A percentile compares a stretch with the other conserved stretches of the same genome.
These are phyloP conservation scores for Ferdinandea cuprea DNA, from an alignment of 2,888 invertebrate species.

Conservation along the genomic window DNA sequence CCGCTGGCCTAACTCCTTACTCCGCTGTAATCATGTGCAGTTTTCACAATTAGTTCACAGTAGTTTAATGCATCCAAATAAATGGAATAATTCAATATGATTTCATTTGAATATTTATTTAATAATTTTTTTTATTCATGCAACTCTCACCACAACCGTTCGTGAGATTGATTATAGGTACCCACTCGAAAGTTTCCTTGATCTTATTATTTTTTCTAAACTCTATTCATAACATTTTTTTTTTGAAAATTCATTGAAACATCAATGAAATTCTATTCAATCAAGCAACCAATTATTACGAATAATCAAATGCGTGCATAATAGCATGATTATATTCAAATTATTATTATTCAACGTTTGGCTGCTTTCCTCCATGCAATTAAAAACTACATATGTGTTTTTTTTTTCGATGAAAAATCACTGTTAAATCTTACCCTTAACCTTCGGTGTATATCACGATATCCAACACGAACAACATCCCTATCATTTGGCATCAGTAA, in stretches of 20 bases:
- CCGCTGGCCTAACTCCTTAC: no score
- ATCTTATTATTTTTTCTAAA: constrained; percentile 14
- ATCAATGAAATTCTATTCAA: constrained; percentile 49
- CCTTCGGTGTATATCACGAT: constrained; percentile 92
- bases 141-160: no score
- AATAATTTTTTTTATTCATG: no score
- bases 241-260: constrained; percentile 7
- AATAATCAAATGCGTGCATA: constrained; percentile 47
- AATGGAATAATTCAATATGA: no score
- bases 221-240: not conserved
- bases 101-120: no score
- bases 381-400: not conserved
- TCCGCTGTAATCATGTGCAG: no score
- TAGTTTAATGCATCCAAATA: no score
- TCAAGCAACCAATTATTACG: constrained; percentile 45
- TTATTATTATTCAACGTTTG: constrained; percentile 27
- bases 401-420: not conserved
- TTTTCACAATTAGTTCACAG: no score
- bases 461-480: constrained; percentile 89
- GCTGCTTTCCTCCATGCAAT: not conserved
- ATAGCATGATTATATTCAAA: constrained; percentile 31
- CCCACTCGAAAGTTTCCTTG: not conserved
- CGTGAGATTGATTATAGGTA: no score
- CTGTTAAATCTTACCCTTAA: constrained; percentile 86
- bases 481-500: constrained; percentile 89